Base-by-base conservation (phyloP, 1,140 invertebrate genomes). In the Pseudomyrmex dendroicus region DNA sequence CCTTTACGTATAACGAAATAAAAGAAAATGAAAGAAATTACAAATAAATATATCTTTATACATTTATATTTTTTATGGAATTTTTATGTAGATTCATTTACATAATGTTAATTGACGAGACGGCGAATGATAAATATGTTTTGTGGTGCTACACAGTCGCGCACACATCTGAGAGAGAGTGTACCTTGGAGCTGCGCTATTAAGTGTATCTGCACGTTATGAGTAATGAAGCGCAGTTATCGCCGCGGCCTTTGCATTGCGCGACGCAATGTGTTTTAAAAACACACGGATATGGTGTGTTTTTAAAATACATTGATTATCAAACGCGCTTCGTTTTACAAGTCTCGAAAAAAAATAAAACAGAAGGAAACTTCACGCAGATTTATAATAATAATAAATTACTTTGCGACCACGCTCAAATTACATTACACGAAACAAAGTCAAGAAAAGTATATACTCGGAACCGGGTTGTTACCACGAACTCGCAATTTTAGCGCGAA, bases 171-270 rank as follows among this genome's bases (percentile, higher is more conserved):
- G 4, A 35, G 5, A 35, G 5, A 35, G 35, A 35, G 66, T 59
- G 15, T 13, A 80, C 35, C 76, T 77, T 77, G 64, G 17, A 70
- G 10, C 44, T 25, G 44, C 10, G 10, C 44, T 48, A 20, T 12
- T 66, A 59, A 50, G 56, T 35, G 5, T 61, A 80, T 50, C 68
- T 20, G 66, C 22, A 54, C 44, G 66, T 70, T 50, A 59, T 48
- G 15, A 70, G 4, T 50, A 57, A 77, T 57, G 74, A 78, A 20
- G 76, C 44, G 44, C 50, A 70, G 76, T 59, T 70, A 70, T 80
- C 76, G 66, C 64, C 35, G 76, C 44, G 54, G 48, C 74, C 52
- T 68, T 56, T 57, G 63, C 63, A 25, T 72, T 56, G 13, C 56
- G 57, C 73, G 73, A 52, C n/a, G 48, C 73, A 57, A 52, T 12